phyloP scores from a whole-genome alignment of 2,113 vertebrate genomes.

The Dasyurus viverrinus region DNA sequence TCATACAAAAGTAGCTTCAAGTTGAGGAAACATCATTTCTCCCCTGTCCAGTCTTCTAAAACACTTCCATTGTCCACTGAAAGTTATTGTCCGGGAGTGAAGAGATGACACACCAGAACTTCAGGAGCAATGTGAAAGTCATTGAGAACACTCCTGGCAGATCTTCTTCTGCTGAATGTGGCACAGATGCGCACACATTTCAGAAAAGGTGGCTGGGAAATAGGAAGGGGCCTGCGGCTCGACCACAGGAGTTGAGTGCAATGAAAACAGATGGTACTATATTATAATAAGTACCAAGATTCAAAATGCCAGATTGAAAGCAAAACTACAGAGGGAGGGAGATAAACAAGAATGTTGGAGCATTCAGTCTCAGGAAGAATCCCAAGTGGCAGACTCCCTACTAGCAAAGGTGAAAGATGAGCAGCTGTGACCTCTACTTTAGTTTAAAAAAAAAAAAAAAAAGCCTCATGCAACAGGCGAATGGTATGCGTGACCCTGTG shows the following conservation, averaged over 20 bases:
- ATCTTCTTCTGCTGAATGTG: conserved; percentile 74
- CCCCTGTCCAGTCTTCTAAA: conserved; percentile 76
- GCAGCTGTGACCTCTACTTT: neutral
- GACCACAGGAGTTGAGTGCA: conserved; percentile 79
- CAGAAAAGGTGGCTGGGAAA: conserved; percentile 59
- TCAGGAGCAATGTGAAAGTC: conserved; percentile 75
- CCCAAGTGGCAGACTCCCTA: neutral
- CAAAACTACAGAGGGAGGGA: conserved; percentile 73
- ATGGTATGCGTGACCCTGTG: neutral
- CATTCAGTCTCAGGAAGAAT: neutral
- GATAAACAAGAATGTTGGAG: neutral
- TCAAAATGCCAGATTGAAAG: conserved; percentile 71
- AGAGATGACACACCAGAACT: conserved; percentile 71
- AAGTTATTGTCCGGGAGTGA: conserved; percentile 77
- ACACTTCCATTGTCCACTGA: conserved; percentile 76
- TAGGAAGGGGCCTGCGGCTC: conserved; percentile 63
- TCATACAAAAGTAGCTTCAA: conserved; percentile 68
- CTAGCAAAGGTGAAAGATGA: neutral
- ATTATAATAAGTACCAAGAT: conserved; percentile 77
- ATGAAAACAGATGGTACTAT: conserved; percentile 78
- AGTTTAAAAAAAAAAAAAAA: neutral
- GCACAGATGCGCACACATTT: conserved; percentile 46
- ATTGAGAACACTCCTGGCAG: conserved; percentile 72
- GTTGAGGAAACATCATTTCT: conserved; percentile 73
- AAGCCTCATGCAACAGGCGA: neutral